Base-by-base conservation (phyloP, 2,797 vertebrate species). In the Rhabdomys pumilio region DNA sequence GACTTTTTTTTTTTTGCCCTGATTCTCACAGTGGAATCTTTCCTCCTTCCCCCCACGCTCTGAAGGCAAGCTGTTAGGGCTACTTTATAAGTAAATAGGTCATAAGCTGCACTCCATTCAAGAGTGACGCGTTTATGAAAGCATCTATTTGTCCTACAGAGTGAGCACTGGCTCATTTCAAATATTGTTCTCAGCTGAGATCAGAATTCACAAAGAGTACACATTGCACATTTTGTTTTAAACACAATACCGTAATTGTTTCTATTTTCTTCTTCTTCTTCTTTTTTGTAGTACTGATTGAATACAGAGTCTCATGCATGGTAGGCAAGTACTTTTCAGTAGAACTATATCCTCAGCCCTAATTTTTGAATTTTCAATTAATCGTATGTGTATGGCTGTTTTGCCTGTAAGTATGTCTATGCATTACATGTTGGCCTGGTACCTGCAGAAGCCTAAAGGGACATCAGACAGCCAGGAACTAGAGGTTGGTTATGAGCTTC, bases 81-180 rank as follows among this genome's bases (percentile, higher is more conserved):
- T 93, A 89, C 81, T 96, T 97, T 86, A 89, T 93, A 95, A 97
- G 94, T 93, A 97, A 97, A 97, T 97, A 96, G 97, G 95, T 96
- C 96, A 97, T 96, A 92, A 95, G 84, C 96, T 96, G 89, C 69
- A 83, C 93, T 96, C 96, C 87, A 96, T 96, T 98, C 95, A 97
- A 93, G 95, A 97, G 77, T 97, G 91, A 92, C 22, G 15, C 95
- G 84, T 90, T 96, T 94, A 77, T 95, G 96, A 97, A 98, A 98
- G 97, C 93, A 95, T 96, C 92, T 96, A 92, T 97, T 97, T 97
- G 90, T 97, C 94, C 90, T 95, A 82, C 94, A 93, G 85, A 97
- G 79, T 93, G 80, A 95, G 63, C 77, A 26, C 81, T 97, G 96
- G 81, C 90, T 96, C 91, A 76, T 94, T 97, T 96, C 85, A 96